Conservation (phyloP, 2,113 vertebrate genomes). For the Heteronetta atricapilla region DNA sequence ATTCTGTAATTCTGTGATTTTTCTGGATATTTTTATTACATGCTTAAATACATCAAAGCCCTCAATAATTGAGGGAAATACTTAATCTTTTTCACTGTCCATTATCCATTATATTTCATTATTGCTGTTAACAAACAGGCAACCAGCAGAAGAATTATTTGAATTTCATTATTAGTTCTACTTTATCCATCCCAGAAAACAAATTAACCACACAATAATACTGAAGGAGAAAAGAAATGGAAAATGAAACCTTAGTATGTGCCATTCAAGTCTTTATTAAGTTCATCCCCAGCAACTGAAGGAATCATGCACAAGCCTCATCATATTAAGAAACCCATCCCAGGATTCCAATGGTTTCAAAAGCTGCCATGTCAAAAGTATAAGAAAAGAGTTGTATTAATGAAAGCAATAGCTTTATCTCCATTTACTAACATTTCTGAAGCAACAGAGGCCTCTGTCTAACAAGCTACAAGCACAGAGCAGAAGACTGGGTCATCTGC, state of each 20-base stretch:
- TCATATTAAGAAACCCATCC: not conserved
- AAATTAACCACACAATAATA: constrained; percentile 36
- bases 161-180: constrained; percentile 54
- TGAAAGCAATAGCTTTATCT: not conserved
- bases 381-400: not conserved
- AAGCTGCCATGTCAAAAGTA: not conserved
- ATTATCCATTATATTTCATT: constrained; percentile 33
- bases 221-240: constrained; percentile 39
- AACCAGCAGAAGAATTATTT: constrained; percentile 29
- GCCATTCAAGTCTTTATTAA: not conserved
- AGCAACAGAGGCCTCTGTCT: not conserved
- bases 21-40: not conserved
- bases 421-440: not conserved
- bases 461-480: not conserved
- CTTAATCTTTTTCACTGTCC: not conserved
- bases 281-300: not conserved
- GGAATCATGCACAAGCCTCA: not conserved
- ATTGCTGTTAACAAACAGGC: constrained; percentile 49
- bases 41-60: not conserved
- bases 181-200: constrained; percentile 35
- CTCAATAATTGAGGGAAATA: not conserved
- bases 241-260: constrained; percentile 18
- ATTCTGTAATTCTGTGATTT: not conserved
- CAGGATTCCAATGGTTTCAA: not conserved
- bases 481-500: not conserved